Percentiles rank a stretch among this genome's conserved stretches.
Evolutionary conservation across 2,888 invertebrate genomes (phyloP).

Genomic region (Tetropium fuscum): DNA sequence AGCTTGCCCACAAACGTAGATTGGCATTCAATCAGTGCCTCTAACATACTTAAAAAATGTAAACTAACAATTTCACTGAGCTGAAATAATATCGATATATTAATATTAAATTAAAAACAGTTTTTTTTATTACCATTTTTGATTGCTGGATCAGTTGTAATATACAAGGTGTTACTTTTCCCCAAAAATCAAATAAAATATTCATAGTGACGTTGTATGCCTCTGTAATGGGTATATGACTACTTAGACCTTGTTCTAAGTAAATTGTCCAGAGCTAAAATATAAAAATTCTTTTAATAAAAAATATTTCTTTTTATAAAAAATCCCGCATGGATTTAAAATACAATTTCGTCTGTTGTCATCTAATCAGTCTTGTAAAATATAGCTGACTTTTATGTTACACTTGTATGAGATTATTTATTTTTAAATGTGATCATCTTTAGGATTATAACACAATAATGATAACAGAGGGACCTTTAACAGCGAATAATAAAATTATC

Average conservation of each 20-base stretch:
- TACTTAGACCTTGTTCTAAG: constrained; percentile 87
- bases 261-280: constrained; percentile 95
- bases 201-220: constrained; percentile 80
- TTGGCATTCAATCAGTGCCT: constrained; percentile 94
- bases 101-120: constrained; percentile 5
- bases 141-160: constrained; percentile 92
- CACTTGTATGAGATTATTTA: no score
- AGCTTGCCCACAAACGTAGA: constrained; percentile 92
- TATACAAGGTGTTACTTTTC: constrained; percentile 95
- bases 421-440: no score
- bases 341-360: no score
- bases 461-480: no score
- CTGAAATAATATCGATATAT: no score
- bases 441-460: no score
- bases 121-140: constrained; percentile 77
- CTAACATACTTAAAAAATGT: constrained; percentile 94
- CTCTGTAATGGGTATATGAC: constrained; percentile 76
- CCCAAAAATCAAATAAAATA: constrained; percentile 98
- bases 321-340: no score
- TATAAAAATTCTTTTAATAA: constrained; percentile 16
- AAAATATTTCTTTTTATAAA: no score
- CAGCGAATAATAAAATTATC: no score
- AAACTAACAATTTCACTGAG: constrained; percentile 97
- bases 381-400: no score
- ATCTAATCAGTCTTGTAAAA: no score